Conservation (phyloP, 2,888 invertebrate species). For the Agrotis puta region DNA sequence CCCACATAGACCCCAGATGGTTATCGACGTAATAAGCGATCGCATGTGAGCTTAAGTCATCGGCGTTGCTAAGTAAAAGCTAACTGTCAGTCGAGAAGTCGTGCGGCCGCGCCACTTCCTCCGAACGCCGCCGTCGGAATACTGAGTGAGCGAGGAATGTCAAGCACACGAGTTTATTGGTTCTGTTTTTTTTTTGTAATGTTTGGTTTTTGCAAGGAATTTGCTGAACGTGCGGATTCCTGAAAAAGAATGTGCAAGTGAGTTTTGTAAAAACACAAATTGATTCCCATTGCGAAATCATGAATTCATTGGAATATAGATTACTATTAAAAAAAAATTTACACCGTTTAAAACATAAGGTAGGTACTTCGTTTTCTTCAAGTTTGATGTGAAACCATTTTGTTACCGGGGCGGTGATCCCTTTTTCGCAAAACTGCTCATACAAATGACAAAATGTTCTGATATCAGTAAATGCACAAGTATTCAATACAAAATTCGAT, state of each 20-base stretch:
- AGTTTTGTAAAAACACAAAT: background rate
- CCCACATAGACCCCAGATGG: constrained; percentile 48
- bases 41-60: constrained; percentile 71
- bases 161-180: constrained; percentile 61
- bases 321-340: background rate
- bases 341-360: too few relatives aligned
- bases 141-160: constrained; percentile 67
- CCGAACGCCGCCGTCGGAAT: constrained; percentile 65
- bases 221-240: background rate
- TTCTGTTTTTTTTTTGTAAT: constrained; percentile 17
- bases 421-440: background rate
- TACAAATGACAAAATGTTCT: constrained; percentile 1
- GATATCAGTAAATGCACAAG: background rate
- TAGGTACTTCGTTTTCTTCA: background rate
- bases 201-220: constrained; percentile 7
- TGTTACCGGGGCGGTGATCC: too few relatives aligned
- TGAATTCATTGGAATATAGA: background rate
- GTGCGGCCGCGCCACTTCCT: constrained; percentile 73
- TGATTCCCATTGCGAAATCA: background rate
- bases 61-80: constrained; percentile 73
- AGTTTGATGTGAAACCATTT: background rate
- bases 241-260: background rate
- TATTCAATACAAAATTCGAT: too few relatives aligned
- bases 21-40: constrained; percentile 52
- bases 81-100: constrained; percentile 74